Base-by-base conservation (phyloP, 2,113 vertebrate genomes). In the Psettodes erumei region DNA sequence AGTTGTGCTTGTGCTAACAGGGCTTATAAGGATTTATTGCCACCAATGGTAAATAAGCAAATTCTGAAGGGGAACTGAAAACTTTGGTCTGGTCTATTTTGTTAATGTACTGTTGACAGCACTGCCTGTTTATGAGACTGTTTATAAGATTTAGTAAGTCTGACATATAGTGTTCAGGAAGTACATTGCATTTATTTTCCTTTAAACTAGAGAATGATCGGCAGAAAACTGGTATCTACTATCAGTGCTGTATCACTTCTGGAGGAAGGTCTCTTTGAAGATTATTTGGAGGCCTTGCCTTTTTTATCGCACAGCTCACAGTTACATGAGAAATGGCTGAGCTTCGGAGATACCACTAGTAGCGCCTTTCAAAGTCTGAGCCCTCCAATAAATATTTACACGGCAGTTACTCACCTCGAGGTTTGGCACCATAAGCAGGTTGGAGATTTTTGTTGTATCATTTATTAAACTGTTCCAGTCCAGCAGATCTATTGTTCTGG, bases 391-490 rank as follows among this genome's bases (percentile, higher is more conserved):
- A 35, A 69, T 47, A 28, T n/a, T 32, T 11, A 42, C 8, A 37
- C 47, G 13, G 42, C 27, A 25, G 38, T 0, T 19, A 80, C 86
- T 85, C 38, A 98, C 98, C 96, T 96, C 81, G 21, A 94, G 61
- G 62, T 96, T 97, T 55, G 97, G 98, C 38, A 98, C 76, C 32
- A 97, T 91, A 12, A 99, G 94, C 62, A 97, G 94, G 83, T 94
- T 96, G 64, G 96, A 95, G 65, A 96, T 92, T 82, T 93, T 93
- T 12, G 92, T 96, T 50, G 92, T 94, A 68, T 92, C 93, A 18
- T 96, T 90, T 0, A 99, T 95, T 70, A 99, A 91, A 81, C 94
- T 94, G 92, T 93, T 96, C 98, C 97, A 99, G 89, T 98, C 95
- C 79, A 98, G 85, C 73, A 99, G 83, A 88, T 99, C 96, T 77